Percentiles rank a stretch among this genome's conserved stretches.
Evolutionary conservation across 1,140 invertebrate species (phyloP).

Genomic region (Aphaenogaster rudis): DNA sequence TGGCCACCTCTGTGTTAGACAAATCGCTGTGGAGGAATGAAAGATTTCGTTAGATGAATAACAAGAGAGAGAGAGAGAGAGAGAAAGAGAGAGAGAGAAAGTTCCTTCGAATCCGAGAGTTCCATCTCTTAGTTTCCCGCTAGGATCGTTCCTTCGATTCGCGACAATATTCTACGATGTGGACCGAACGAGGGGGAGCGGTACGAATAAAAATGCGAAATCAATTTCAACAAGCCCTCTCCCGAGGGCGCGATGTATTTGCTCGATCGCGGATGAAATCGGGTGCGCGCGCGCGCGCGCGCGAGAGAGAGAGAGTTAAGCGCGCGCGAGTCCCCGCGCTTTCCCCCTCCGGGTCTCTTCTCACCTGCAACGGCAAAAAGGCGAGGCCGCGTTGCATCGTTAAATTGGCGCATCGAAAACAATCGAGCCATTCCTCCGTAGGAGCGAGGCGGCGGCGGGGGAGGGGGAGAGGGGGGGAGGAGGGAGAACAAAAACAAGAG

Average conservation of each 20-base stretch:
- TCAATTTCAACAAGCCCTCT: constrained; percentile 39
- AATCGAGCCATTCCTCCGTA: constrained; percentile 61
- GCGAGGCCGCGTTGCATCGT: constrained; percentile 60
- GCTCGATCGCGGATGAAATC: constrained; percentile 39
- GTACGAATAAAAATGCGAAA: constrained; percentile 3
- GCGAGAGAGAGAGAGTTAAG: background rate
- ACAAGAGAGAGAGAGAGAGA: no score
- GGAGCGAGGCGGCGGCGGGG: background rate
- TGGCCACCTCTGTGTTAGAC: no score
- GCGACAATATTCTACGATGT: background rate
- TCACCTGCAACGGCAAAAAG: constrained; percentile 63
- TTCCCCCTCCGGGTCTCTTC: constrained; percentile 41
- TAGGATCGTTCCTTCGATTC: background rate
- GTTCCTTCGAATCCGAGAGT: no score
- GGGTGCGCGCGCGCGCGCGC: background rate
- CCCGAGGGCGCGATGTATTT: constrained; percentile 36
- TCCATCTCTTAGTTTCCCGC: no score
- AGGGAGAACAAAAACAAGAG: constrained; percentile 20
- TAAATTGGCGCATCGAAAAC: constrained; percentile 71
- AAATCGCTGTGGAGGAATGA: no score
- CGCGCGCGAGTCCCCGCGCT: constrained; percentile 17
- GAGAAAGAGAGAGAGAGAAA: no score
- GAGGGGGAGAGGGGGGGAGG: no score
- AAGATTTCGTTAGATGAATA: no score
- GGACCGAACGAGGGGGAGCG: background rate